Evolutionary conservation across 2,797 vertebrate genomes (phyloP), one percentile per base, ranked within the genome.

Genomic region (Catharus ustulatus): DNA sequence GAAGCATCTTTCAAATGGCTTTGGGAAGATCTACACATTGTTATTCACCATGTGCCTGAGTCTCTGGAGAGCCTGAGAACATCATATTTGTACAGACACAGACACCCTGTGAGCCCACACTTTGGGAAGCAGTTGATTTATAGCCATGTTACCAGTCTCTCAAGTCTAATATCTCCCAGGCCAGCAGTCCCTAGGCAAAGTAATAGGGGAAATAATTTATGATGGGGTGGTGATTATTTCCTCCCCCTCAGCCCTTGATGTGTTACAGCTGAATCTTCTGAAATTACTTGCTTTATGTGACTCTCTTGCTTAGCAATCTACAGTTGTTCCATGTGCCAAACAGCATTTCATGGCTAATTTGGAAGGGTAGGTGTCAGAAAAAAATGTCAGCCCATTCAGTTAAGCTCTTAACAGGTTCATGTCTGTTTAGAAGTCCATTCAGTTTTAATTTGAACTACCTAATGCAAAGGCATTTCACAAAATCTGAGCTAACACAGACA

Each of bases 141-240:
- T 92, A 30, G 63, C 52, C 27, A 24, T 58, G 16, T 95, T 87
- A 89, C 74, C 57, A 89, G 30, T 74, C 61, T 94, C 74, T 91
- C 52, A 82, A 85, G n/a, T 45, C 74, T 86, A 34, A 87, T 84
- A 79, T 59, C 77, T 91, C 67, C 68, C 62, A 71, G 92, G 64
- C 59, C 49, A 58, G 42, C 38, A 69, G 69, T 86, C 87, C 34
- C 83, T 67, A 74, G 64, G 57, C 38, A 63, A 82, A 95, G 40
- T 63, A 87, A 46, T n/a, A 84, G 36, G 42, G 81, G 83, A 96
- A 84, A 67, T 96, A 93, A 90, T 94, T 96, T 94, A 90, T 94
- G 49, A 84, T 61, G 42, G 42, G 48, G 52, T 91, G 55, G 69
- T 94, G 82, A 67, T 91, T 93, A 51, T 96, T 96, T 94, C 77